Evolutionary conservation across 2,113 vertebrate genomes (phyloP).

Genomic region (Saccopteryx leptura): DNA sequence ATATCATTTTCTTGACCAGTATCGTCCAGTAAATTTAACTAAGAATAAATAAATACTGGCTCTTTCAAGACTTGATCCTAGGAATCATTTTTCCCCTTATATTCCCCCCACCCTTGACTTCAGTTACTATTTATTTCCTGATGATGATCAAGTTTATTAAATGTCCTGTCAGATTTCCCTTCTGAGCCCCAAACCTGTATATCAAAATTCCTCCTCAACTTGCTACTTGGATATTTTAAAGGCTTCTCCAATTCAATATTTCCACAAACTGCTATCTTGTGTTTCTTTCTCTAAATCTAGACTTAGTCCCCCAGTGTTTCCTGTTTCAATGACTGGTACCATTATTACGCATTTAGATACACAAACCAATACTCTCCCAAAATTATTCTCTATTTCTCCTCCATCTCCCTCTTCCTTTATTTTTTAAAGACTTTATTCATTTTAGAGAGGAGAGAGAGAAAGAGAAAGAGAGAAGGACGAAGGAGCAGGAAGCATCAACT

Average conservation of each 20-base stretch:
- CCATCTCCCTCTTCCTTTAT: background rate
- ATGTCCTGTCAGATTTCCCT: background rate
- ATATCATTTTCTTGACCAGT: no score
- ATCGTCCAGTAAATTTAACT: no score
- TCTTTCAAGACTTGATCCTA: background rate
- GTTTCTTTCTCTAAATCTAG: slow-evolving; percentile 8
- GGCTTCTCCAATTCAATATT: slow-evolving; percentile 2
- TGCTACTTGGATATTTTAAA: slow-evolving; percentile 40
- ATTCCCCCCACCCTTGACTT: background rate
- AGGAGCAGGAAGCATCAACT: no score
- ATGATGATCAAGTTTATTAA: slow-evolving; percentile 10
- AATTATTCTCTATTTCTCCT: slow-evolving; percentile 16
- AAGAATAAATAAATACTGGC: background rate
- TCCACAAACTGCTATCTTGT: background rate
- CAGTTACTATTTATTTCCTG: slow-evolving; percentile 32
- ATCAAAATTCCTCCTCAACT: background rate
- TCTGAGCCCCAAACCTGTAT: background rate
- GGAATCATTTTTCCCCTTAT: background rate
- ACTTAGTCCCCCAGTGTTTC: background rate
- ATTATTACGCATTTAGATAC: background rate
- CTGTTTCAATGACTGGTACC: background rate
- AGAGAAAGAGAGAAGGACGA: no score
- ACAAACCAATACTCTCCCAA: background rate
- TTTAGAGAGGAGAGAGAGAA: no score
- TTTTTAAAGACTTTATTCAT: no score